Percentiles rank a stretch among this genome's conserved stretches.
These are phyloP conservation scores for Lepisosteus oculatus DNA, from an alignment of 2,113 vertebrate species.

Conservation along the genomic window DNA sequence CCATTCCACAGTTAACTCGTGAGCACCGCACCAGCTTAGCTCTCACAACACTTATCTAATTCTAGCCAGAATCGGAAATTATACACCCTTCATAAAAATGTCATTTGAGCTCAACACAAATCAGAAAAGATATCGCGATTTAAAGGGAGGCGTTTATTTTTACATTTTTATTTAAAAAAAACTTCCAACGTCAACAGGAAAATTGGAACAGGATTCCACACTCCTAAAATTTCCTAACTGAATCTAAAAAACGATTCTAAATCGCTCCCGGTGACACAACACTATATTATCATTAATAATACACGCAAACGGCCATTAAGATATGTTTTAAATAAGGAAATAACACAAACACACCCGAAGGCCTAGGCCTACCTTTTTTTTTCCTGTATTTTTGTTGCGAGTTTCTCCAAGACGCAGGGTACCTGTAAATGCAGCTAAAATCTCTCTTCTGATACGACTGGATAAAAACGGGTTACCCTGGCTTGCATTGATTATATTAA, in stretches of 20 bases:
- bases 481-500: background rate
- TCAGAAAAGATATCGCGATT: too few species aligned
- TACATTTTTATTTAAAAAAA: background rate
- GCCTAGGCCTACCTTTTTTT: conserved; percentile 30
- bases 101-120: too few species aligned
- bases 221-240: background rate
- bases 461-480: background rate
- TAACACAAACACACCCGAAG: conserved; percentile 19
- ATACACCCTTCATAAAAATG: too few species aligned
- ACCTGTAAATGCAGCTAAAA: conserved; percentile 11
- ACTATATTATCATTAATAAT: background rate
- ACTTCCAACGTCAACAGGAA: background rate
- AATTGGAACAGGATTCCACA: background rate
- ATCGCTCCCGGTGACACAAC: background rate
- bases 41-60: too few species aligned
- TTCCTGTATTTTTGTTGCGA: conserved; percentile 34
- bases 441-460: conserved; percentile 6
- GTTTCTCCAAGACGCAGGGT: conserved; percentile 39
- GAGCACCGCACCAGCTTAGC: too few species aligned
- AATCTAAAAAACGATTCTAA: background rate
- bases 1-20: too few species aligned
- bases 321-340: conserved; percentile 20
- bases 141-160: too few species aligned
- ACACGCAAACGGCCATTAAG: conserved; percentile 2
- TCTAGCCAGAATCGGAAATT: too few species aligned